Base-by-base conservation (phyloP, 2,113 vertebrate species). In the Connochaetes taurinus region DNA sequence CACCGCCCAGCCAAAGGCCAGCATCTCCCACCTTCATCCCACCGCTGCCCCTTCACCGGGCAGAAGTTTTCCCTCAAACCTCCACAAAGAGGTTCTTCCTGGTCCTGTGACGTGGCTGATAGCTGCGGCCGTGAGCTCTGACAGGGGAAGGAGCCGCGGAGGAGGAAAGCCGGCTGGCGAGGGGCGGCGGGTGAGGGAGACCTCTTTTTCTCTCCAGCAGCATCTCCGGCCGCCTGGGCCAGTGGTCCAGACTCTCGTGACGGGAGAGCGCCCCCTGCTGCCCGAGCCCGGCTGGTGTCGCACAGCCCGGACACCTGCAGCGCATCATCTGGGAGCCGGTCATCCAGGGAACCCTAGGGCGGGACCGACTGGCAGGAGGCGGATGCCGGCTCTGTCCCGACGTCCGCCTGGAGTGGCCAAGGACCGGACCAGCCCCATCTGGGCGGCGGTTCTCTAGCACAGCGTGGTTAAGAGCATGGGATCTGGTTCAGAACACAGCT, bases 241-340 rank as follows among this genome's bases (percentile, higher is more conserved):
- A 1, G 52, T 12, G 12, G 52, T 13, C 31, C 0, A 3, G 2
- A 80, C n/a, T 91, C 96, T 86, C 81, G 47, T 27, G 80, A 29
- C 97, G 6, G 57, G 90, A 90, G 96, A 98, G 98, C 98, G 97
- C 98, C 98, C 98, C 98, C 99, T 99, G 98, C 98, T 98, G 99
- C 86, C 91, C 36, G 7, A 74, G 81, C 13, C 4, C 45, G 3
- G 84, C 8, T 11, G 45, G 36, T 57, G 67, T 80, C 40, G 53
- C 88, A n/a, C 84, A 71, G 33, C 33, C 45, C 2, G 7, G 89
- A n/a, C 4, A 11, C 57, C 2, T 8, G 17, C 71, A 4, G 27
- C 10, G 12, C 67, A 2, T 12, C 27, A 2, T 23, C 19, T 10
- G n/a, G 19, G 40, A 29, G 52, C 15, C 5, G 21, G 45, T 31